Conservation (phyloP, 2,888 invertebrate genomes). For the Phoronis australis region DNA sequence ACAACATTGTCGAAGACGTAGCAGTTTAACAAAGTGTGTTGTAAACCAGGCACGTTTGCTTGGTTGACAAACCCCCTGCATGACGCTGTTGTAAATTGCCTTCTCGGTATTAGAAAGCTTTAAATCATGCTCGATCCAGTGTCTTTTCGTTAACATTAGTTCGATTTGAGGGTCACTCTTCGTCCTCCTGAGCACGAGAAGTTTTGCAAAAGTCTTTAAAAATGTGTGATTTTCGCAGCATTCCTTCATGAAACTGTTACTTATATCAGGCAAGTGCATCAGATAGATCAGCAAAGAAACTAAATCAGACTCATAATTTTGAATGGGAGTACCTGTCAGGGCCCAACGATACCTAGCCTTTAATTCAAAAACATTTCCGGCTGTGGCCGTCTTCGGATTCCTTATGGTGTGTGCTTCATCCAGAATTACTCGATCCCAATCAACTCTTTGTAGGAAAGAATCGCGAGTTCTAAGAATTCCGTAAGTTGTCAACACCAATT, state of each 20-base stretch:
- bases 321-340: conserved; percentile 91
- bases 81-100: no score
- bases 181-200: conserved; percentile 79
- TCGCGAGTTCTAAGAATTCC: no score
- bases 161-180: no score
- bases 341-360: conserved; percentile 69
- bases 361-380: conserved; percentile 66
- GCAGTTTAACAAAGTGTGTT: conserved; percentile 73
- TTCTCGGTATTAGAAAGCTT: no score
- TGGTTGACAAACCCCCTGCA: no score
- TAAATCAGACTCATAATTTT: conserved; percentile 78
- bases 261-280: no score
- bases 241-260: no score
- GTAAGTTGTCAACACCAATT: background rate
- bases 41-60: no score
- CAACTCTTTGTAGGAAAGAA: conserved; percentile 62
- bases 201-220: conserved; percentile 77
- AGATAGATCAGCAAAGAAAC: conserved; percentile 53
- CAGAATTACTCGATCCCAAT: conserved; percentile 80
- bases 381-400: conserved; percentile 75
- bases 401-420: conserved; percentile 92
- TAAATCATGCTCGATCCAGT: no score
- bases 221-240: conserved; percentile 3
- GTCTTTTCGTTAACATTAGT: no score
- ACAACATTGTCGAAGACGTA: conserved; percentile 82